Evolutionary conservation across 1,140 invertebrate genomes (phyloP).

Genomic region (Asobara japonica): DNA sequence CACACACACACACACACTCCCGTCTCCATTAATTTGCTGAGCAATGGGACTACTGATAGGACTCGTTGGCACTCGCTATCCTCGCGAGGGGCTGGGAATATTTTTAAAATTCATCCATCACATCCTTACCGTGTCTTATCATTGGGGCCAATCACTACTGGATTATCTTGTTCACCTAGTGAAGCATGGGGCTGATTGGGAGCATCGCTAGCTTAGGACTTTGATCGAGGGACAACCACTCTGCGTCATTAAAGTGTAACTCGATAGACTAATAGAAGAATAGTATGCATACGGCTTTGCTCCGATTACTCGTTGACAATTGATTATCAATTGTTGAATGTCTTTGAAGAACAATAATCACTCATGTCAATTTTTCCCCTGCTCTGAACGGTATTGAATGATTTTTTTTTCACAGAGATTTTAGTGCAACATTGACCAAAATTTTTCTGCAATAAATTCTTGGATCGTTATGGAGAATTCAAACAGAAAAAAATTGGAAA

Average conservation of each 20-base stretch:
- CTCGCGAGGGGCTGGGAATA: too few species aligned
- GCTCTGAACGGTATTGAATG: too few species aligned
- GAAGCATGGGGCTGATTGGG: background rate
- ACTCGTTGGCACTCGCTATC: too few species aligned
- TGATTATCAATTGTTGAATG: background rate
- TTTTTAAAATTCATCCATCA: too few species aligned
- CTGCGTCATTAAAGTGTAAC: slow-evolving; percentile 8
- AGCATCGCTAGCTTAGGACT: slow-evolving; percentile 3
- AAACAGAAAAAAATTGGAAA: too few species aligned
- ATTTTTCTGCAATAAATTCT: too few species aligned
- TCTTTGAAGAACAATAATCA: background rate
- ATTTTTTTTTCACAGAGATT: background rate
- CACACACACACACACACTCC: too few species aligned
- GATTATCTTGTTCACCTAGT: background rate
- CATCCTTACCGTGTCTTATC: background rate
- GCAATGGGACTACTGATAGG: too few species aligned
- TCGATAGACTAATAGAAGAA: background rate
- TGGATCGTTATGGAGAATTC: too few species aligned
- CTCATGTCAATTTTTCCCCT: background rate
- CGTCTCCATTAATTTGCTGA: too few species aligned
- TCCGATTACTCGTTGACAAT: background rate
- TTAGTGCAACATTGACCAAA: too few species aligned
- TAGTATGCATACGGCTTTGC: background rate
- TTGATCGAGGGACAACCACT: slow-evolving; percentile 9
- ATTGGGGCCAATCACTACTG: background rate